phyloP scores from a whole-genome alignment of 2,888 invertebrate genomes.

The Andricus curvator region DNA sequence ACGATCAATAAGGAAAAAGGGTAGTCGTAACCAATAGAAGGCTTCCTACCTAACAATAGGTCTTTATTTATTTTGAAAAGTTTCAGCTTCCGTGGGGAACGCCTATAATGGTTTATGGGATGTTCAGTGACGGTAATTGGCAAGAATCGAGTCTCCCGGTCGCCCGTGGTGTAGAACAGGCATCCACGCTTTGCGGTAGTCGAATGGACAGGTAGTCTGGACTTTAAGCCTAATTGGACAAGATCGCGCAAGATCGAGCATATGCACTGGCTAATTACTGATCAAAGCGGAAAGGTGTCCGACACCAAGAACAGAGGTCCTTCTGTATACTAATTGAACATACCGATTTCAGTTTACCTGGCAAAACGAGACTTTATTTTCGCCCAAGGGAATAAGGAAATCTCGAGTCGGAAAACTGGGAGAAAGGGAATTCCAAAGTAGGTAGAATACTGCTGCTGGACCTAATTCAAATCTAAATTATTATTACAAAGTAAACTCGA shows the following conservation, averaged over 20 bases:
- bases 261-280: conserved; percentile 55
- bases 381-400: too few relatives aligned
- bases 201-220: conserved; percentile 51
- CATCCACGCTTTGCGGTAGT: conserved; percentile 18
- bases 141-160: conserved; percentile 39
- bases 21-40: not conserved
- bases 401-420: too few relatives aligned
- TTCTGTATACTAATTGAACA: conserved; percentile 6
- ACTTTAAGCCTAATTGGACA: conserved; percentile 57
- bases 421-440: too few relatives aligned
- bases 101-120: conserved; percentile 36
- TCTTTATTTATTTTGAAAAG: conserved; percentile 22
- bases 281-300: conserved; percentile 39
- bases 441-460: too few relatives aligned
- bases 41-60: conserved; percentile 14
- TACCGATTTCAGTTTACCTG: not conserved
- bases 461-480: too few relatives aligned
- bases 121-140: conserved; percentile 38
- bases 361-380: not conserved
- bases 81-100: conserved; percentile 14
- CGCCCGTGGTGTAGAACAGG: conserved; percentile 30
- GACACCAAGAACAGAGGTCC: conserved; percentile 1
- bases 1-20: not conserved
- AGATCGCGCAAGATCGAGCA: conserved; percentile 55
- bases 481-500: too few relatives aligned